phyloP scores from a whole-genome alignment of 1,140 invertebrate species.

The Rhopalosiphum padi region DNA sequence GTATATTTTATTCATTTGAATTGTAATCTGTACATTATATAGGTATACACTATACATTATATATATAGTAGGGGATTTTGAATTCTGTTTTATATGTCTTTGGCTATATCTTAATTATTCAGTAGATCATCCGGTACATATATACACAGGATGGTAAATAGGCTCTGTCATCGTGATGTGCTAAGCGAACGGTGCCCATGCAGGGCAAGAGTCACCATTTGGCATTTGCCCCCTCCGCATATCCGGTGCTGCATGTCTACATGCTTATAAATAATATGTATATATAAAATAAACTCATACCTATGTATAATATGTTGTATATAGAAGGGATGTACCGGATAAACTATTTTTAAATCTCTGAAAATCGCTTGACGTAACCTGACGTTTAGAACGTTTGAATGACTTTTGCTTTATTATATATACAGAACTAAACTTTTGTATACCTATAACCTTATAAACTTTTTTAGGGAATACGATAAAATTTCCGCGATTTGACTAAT shows the following conservation, averaged over 20 bases:
- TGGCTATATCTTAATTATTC: slow-evolving; percentile 8
- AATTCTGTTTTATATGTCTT: not conserved
- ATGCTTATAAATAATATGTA: not conserved
- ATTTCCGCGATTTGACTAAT: not conserved
- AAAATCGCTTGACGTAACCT: not conserved
- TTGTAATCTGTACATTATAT: not conserved
- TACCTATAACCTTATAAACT: not conserved
- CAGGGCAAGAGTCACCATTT: slow-evolving; percentile 1
- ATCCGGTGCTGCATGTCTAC: not conserved
- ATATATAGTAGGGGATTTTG: not conserved
- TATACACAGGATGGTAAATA: not conserved
- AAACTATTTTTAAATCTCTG: not conserved
- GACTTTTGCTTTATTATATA: not conserved
- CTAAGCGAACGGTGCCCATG: not conserved
- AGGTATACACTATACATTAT: not conserved
- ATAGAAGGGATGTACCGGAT: not conserved
- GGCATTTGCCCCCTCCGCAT: not conserved
- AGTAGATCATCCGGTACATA: not conserved
- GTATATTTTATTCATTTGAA: slow-evolving; percentile 9
- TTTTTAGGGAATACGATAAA: not conserved
- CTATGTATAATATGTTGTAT: not conserved
- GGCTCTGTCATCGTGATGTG: not conserved
- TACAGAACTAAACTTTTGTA: not conserved
- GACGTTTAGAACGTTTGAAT: not conserved
- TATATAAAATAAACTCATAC: not conserved